Percentiles rank a stretch among this genome's conserved stretches.
phyloP scores from a whole-genome alignment of 2,888 invertebrate species.

The Tenthredo amoena region DNA sequence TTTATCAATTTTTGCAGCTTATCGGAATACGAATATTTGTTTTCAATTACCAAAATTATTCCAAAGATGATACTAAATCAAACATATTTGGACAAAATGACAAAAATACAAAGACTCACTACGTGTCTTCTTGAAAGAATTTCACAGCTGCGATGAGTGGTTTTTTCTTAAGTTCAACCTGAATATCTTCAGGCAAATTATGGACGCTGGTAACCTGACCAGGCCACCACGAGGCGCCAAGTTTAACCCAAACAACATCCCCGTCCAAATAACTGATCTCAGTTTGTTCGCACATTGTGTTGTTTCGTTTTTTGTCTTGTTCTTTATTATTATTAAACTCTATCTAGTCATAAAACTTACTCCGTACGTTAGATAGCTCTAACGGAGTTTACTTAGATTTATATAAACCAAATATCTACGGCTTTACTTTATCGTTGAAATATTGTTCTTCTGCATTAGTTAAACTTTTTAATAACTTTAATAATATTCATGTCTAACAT shows the following conservation, averaged over 20 bases:
- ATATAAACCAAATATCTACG: constrained; percentile 6
- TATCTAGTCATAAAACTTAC: constrained; percentile 38
- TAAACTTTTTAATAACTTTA: background rate
- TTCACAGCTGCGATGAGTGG: constrained; percentile 90
- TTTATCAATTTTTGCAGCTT: background rate
- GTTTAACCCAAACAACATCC: constrained; percentile 92
- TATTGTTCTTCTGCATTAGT: constrained; percentile 14
- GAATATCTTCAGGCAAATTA: constrained; percentile 85
- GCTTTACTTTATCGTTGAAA: background rate
- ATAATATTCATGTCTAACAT: constrained; percentile 10
- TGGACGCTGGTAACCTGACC: constrained; percentile 85
- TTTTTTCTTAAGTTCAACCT: constrained; percentile 82
- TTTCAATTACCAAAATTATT: background rate
- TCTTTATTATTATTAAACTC: background rate
- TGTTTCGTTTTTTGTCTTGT: background rate
- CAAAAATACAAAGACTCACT: constrained; percentile 81
- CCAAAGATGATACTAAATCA: background rate
- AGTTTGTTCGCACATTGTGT: constrained; percentile 85
- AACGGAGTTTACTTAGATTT: background rate
- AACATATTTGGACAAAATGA: background rate
- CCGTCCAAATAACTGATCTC: constrained; percentile 85
- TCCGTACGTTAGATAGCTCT: background rate
- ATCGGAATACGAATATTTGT: background rate
- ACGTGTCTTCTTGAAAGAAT: constrained; percentile 91
- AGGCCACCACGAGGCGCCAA: constrained; percentile 92